A percentile compares a stretch with the other conserved stretches of the same genome.
Conservation (phyloP, 2,888 invertebrate genomes). For the Onchidella celtica region DNA sequence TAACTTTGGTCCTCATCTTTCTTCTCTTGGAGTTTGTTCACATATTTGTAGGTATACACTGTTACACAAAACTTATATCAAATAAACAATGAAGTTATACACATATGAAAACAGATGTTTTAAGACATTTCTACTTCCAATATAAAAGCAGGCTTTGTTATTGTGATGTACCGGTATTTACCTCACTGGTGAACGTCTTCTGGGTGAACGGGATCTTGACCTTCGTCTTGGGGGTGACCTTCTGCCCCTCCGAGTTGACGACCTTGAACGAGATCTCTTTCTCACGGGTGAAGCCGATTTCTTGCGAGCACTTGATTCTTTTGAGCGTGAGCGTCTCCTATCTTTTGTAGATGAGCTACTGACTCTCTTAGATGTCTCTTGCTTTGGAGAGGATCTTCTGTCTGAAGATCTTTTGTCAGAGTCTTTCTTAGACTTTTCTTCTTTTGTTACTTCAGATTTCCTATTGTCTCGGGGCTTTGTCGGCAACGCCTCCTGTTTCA, state of each 20-base stretch:
- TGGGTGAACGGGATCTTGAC: slow-evolving; percentile 50
- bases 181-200: slow-evolving; percentile 50
- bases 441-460: neutral
- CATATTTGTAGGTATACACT: too few relatives aligned
- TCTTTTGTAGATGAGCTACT: neutral
- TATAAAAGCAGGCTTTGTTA: too few relatives aligned
- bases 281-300: slow-evolving; percentile 26
- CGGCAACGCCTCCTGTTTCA: neutral
- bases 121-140: too few relatives aligned
- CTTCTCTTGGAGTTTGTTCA: too few relatives aligned
- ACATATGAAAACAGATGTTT: too few relatives aligned
- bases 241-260: slow-evolving; percentile 32
- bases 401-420: slow-evolving; percentile 53
- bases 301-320: slow-evolving; percentile 4
- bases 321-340: slow-evolving; percentile 33
- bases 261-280: slow-evolving; percentile 48
- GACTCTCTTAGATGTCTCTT: neutral
- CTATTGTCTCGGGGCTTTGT: neutral
- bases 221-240: slow-evolving; percentile 47
- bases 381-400: slow-evolving; percentile 51
- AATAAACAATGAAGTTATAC: too few relatives aligned
- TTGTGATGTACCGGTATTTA: too few relatives aligned
- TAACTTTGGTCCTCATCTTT: too few relatives aligned
- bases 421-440: slow-evolving; percentile 42
- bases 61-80: too few relatives aligned